Percentiles rank a stretch among this genome's conserved stretches.
Evolutionary conservation across 2,888 invertebrate genomes (phyloP).

Genomic region (Drosophila kanekoi): DNA sequence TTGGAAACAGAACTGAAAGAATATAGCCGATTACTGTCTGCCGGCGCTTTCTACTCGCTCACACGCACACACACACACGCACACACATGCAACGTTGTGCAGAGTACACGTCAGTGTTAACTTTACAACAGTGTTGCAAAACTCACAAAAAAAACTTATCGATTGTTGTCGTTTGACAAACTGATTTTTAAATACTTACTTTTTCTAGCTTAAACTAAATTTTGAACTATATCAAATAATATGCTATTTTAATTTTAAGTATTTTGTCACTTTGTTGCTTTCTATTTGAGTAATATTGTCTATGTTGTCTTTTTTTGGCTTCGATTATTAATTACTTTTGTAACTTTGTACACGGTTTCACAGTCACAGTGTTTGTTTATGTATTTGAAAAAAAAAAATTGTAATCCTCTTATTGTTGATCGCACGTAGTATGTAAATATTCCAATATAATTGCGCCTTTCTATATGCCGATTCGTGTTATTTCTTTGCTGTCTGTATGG

Average conservation of each 20-base stretch:
- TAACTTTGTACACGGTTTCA: slow-evolving; percentile 44
- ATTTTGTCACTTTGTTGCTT: slow-evolving; percentile 54
- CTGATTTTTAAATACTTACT: slow-evolving; percentile 70
- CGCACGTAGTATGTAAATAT: slow-evolving; percentile 32
- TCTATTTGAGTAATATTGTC: slow-evolving; percentile 37
- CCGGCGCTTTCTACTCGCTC: slow-evolving; percentile 64
- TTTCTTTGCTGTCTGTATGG: slow-evolving; percentile 78
- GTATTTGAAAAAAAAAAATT: slow-evolving; percentile 23
- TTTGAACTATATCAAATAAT: slow-evolving; percentile 41
- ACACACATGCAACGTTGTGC: slow-evolving; percentile 28
- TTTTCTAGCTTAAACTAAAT: slow-evolving; percentile 60
- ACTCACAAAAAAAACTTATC: slow-evolving; percentile 24
- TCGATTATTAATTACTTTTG: slow-evolving; percentile 35
- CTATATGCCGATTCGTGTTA: slow-evolving; percentile 50
- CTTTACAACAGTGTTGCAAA: slow-evolving; percentile 59
- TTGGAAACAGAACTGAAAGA: slow-evolving; percentile 66
- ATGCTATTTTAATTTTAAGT: slow-evolving; percentile 18
- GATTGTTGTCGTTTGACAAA: slow-evolving; percentile 32
- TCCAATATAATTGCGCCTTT: slow-evolving; percentile 28
- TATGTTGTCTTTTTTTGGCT: slow-evolving; percentile 67
- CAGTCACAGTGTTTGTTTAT: slow-evolving; percentile 60
- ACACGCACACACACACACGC: slow-evolving; percentile 23
- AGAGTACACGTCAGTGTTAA: slow-evolving; percentile 70
- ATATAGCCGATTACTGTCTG: slow-evolving; percentile 41
- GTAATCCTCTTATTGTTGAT: slow-evolving; percentile 28